A percentile compares a stretch with the other conserved stretches of the same genome.
Evolutionary conservation across 2,113 vertebrate species (phyloP).

Genomic region (Clarias gariepinus): DNA sequence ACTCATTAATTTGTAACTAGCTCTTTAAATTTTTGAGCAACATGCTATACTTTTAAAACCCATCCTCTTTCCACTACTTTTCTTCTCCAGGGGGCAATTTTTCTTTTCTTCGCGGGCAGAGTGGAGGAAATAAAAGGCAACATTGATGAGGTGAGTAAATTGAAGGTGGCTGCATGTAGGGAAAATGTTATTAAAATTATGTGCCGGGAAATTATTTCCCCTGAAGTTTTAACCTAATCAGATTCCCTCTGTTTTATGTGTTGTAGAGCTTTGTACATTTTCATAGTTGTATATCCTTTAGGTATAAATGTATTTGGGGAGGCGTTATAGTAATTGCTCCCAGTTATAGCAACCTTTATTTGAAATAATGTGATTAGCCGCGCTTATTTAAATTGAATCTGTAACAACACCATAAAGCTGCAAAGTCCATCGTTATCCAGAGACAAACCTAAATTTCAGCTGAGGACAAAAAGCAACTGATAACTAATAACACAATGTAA

Average conservation of each 20-base stretch:
- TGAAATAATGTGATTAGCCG: background rate
- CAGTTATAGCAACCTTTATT: background rate
- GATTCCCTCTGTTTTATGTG: background rate
- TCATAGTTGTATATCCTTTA: no score
- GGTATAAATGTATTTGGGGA: background rate
- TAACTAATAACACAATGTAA: background rate
- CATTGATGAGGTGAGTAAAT: conserved; percentile 74
- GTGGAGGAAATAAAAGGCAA: conserved; percentile 82
- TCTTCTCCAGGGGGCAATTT: conserved; percentile 76
- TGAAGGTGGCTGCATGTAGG: background rate
- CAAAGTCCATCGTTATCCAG: background rate
- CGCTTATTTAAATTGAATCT: background rate
- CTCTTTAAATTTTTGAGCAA: background rate
- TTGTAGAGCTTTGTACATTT: background rate
- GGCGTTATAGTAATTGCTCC: background rate
- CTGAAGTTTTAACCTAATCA: background rate
- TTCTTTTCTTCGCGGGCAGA: conserved; percentile 82
- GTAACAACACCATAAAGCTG: background rate
- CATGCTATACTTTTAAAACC: background rate
- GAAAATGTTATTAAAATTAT: background rate
- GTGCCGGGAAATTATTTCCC: background rate
- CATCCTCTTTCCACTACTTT: background rate
- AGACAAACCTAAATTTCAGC: background rate
- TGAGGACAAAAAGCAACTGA: background rate
- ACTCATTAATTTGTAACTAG: background rate